Percentiles rank a stretch among this genome's conserved stretches.
phyloP scores from a whole-genome alignment of 2,797 vertebrate genomes.

The Enoplosus armatus region DNA sequence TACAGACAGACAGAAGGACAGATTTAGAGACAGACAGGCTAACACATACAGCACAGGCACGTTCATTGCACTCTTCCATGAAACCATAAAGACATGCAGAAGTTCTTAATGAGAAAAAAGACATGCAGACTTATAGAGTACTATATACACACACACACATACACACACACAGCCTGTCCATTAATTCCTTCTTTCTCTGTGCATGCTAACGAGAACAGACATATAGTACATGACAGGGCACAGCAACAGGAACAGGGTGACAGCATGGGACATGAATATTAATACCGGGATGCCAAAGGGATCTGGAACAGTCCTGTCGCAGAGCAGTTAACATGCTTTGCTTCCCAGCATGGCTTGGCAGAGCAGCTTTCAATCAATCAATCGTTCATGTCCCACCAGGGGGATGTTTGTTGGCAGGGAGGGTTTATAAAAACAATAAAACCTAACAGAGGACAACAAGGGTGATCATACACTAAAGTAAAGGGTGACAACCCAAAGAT shows the following conservation, averaged over 20 bases:
- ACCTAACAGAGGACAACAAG: constrained; percentile 32
- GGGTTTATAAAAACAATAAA: constrained; percentile 48
- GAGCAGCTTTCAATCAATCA: constrained; percentile 67
- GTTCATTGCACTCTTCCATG: neutral
- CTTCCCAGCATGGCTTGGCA: constrained; percentile 55
- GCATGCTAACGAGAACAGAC: constrained; percentile 68
- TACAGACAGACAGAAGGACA: constrained; percentile 27
- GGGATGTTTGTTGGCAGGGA: constrained; percentile 46
- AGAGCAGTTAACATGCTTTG: constrained; percentile 54
- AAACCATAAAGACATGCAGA: constrained; percentile 38
- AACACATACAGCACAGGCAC: constrained; percentile 4
- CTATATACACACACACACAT: neutral
- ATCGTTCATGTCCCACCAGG: constrained; percentile 59
- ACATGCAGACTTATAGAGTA: constrained; percentile 1
- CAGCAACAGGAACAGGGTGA: constrained; percentile 60
- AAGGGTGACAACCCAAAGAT: constrained; percentile 13
- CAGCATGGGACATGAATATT: constrained; percentile 74
- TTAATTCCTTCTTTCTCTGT: constrained; percentile 48
- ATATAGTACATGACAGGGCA: constrained; percentile 62
- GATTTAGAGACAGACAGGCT: too few species aligned
- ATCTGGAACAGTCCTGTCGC: constrained; percentile 58
- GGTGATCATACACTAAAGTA: constrained; percentile 25
- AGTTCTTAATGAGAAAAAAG: constrained; percentile 20
- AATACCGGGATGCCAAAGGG: constrained; percentile 58
- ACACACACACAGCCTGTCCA: constrained; percentile 22